Evolutionary conservation across 2,113 vertebrate genomes (phyloP).

Genomic region (Australoheros scitulus): DNA sequence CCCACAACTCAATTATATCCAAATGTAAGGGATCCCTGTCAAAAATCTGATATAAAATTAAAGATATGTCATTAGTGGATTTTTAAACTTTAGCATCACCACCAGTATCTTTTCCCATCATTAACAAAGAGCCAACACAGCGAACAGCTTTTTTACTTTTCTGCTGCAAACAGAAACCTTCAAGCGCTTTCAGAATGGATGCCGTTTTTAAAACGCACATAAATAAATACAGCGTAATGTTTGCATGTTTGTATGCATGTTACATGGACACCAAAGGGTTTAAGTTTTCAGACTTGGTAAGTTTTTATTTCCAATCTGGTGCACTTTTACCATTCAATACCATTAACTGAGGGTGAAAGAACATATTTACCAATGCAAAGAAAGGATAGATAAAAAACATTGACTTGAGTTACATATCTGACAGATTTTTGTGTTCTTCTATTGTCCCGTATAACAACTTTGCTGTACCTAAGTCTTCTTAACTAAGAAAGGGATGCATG

Average conservation of each 20-base stretch:
- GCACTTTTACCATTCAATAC: neutral
- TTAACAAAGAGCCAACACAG: neutral
- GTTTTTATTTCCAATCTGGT: neutral
- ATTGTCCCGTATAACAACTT: too few relatives aligned
- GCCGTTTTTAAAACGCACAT: neutral
- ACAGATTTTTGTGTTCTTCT: too few relatives aligned
- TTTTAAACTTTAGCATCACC: neutral
- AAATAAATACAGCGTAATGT: neutral
- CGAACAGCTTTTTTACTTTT: neutral
- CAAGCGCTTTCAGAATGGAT: neutral
- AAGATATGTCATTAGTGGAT: neutral
- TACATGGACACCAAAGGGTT: neutral
- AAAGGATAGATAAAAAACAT: too few relatives aligned
- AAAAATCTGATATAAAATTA: neutral
- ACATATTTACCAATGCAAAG: too few relatives aligned
- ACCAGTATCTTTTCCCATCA: neutral
- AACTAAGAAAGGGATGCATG: too few relatives aligned
- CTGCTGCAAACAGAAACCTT: neutral
- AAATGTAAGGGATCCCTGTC: neutral
- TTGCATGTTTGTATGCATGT: neutral
- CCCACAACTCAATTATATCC: neutral
- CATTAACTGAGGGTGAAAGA: neutral
- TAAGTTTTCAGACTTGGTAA: neutral
- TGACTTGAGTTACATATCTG: too few relatives aligned
- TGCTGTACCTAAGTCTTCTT: too few relatives aligned